Evolutionary conservation across 2,888 invertebrate genomes (phyloP).

Genomic region (Brenthis ino): DNA sequence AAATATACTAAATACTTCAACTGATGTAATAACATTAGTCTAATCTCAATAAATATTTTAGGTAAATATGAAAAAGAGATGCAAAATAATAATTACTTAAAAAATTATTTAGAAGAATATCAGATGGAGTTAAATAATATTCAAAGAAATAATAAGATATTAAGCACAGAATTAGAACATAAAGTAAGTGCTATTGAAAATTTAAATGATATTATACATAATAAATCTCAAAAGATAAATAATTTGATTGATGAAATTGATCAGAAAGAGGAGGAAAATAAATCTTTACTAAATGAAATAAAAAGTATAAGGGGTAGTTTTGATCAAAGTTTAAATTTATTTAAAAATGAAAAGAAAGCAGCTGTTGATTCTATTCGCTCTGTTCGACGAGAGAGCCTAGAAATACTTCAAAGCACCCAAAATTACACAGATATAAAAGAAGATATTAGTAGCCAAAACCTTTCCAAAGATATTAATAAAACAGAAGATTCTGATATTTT

Average conservation of each 20-base stretch:
- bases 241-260: slow-evolving; percentile 55
- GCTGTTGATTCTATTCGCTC: slow-evolving; percentile 52
- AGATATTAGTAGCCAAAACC: slow-evolving; percentile 41
- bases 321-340: slow-evolving; percentile 46
- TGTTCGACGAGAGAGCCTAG: slow-evolving; percentile 61
- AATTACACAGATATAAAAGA: slow-evolving; percentile 48
- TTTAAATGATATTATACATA: slow-evolving; percentile 53
- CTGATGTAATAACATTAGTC: background rate
- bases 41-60: slow-evolving; percentile 41
- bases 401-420: slow-evolving; percentile 57
- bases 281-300: slow-evolving; percentile 49
- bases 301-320: slow-evolving; percentile 51
- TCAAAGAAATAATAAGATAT: slow-evolving; percentile 50
- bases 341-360: slow-evolving; percentile 58
- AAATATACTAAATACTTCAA: background rate
- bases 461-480: slow-evolving; percentile 40
- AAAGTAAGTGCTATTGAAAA: slow-evolving; percentile 59
- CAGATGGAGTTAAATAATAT: slow-evolving; percentile 51
- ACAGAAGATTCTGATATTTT: slow-evolving; percentile 49
- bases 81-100: slow-evolving; percentile 59
- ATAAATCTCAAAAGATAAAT: slow-evolving; percentile 61
- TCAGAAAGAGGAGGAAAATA: slow-evolving; percentile 52
- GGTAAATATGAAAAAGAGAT: slow-evolving; percentile 60
- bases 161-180: slow-evolving; percentile 52
- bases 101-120: slow-evolving; percentile 56